phyloP scores from a whole-genome alignment of 2,113 vertebrate species.

The Myotis davidii region DNA sequence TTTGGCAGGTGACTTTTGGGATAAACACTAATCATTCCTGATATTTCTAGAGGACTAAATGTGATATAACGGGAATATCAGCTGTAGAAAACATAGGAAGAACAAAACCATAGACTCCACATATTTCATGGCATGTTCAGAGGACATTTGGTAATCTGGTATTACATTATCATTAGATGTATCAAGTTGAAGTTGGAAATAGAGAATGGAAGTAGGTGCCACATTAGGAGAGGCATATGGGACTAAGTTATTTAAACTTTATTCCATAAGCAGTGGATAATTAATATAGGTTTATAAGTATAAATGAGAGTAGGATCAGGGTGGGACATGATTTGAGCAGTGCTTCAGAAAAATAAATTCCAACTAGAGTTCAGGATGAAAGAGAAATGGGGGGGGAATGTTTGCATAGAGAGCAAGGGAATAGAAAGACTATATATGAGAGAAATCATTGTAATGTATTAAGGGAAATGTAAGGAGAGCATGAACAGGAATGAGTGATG shows the following conservation, averaged over 20 bases:
- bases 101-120: not conserved
- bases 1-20: not conserved
- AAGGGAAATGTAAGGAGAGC: not conserved
- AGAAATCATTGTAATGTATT: not conserved
- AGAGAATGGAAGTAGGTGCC: not conserved
- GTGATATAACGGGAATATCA: not conserved
- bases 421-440: not conserved
- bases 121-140: not conserved
- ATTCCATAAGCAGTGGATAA: not conserved
- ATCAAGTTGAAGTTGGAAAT: not conserved
- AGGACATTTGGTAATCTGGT: not conserved
- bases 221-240: not conserved
- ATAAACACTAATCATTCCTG: not conserved
- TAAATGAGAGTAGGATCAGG: not conserved
- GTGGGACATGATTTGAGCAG: not conserved
- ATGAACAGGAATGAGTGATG: not conserved
- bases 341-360: not conserved
- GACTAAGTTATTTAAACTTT: not conserved
- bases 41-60: not conserved
- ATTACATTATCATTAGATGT: not conserved
- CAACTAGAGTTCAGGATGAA: not conserved
- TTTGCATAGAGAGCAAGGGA: not conserved
- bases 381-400: not conserved
- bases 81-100: not conserved
- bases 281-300: not conserved